Percentiles rank a stretch among this genome's conserved stretches.
Conservation (phyloP, 1,140 invertebrate genomes). For the Scylla paramamosain region DNA sequence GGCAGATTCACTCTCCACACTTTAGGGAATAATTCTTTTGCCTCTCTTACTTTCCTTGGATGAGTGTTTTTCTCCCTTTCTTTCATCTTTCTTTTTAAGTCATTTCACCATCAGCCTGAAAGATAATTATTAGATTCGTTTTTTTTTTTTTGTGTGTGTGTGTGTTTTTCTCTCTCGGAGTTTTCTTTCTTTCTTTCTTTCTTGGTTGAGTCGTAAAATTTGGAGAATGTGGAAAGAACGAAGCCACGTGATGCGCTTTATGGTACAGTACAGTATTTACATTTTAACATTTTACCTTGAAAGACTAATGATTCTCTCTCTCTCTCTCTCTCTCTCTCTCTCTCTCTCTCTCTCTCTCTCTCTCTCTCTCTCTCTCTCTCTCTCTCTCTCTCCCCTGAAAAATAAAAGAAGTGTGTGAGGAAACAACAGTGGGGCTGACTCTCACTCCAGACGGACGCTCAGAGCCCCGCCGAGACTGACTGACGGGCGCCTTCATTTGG, state of each 20-base stretch:
- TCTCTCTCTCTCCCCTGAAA: neutral
- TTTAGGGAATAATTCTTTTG: neutral
- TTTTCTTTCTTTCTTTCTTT: neutral
- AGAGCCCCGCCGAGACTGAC: neutral
- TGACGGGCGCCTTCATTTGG: neutral
- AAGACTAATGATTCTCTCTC: neutral
- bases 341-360: slow-evolving; percentile 17
- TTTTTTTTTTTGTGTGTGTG: neutral
- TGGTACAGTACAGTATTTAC: neutral
- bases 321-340: slow-evolving; percentile 7
- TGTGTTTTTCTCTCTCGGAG: too few relatives aligned
- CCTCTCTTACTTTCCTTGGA: neutral
- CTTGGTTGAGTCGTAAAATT: neutral
- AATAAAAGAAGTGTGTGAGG: neutral
- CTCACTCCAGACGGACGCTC: neutral
- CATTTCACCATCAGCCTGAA: neutral
- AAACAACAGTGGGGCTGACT: neutral
- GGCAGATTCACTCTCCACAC: neutral
- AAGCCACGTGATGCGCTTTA: neutral
- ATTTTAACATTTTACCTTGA: neutral
- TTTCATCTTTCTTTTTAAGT: neutral
- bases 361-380: neutral
- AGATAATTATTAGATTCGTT: too few relatives aligned
- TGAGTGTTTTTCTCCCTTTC: neutral
- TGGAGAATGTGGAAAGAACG: neutral